Percentiles rank a stretch among this genome's conserved stretches.
Evolutionary conservation across 2,888 invertebrate genomes (phyloP).

Genomic region (Chrysina gloriosa): DNA sequence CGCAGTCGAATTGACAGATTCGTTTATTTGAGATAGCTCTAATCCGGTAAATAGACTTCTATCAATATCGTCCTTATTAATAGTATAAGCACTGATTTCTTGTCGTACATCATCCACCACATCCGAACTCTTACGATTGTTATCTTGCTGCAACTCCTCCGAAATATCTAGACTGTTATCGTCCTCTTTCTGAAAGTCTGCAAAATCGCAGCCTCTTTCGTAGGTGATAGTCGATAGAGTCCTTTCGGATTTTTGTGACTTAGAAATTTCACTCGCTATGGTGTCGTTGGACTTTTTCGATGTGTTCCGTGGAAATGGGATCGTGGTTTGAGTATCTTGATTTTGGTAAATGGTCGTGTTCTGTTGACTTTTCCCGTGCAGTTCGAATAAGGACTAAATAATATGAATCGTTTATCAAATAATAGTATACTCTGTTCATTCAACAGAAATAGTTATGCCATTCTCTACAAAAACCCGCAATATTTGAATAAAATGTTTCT

Average conservation of each 20-base stretch:
- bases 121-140: not conserved
- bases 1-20: conserved; percentile 40
- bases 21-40: conserved; percentile 47
- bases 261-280: not conserved
- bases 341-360: conserved; percentile 49
- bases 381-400: conserved; percentile 50
- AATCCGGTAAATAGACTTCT: conserved; percentile 43
- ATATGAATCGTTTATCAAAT: not conserved
- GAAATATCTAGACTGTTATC: conserved; percentile 21
- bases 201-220: conserved; percentile 53
- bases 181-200: conserved; percentile 46
- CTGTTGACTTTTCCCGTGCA: conserved; percentile 46
- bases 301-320: conserved; percentile 16
- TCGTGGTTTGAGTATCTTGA: conserved; percentile 58
- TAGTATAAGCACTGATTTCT: conserved; percentile 43
- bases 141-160: not conserved
- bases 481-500: no score
- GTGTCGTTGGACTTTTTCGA: conserved; percentile 4
- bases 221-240: conserved; percentile 54
- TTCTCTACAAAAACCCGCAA: no score
- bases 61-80: conserved; percentile 42
- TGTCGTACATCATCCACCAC: conserved; percentile 10
- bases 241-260: conserved; percentile 9
- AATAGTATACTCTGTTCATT: not conserved
- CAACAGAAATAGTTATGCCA: no score